Conservation (phyloP, 2,113 vertebrate genomes). For the Microtus pennsylvanicus region DNA sequence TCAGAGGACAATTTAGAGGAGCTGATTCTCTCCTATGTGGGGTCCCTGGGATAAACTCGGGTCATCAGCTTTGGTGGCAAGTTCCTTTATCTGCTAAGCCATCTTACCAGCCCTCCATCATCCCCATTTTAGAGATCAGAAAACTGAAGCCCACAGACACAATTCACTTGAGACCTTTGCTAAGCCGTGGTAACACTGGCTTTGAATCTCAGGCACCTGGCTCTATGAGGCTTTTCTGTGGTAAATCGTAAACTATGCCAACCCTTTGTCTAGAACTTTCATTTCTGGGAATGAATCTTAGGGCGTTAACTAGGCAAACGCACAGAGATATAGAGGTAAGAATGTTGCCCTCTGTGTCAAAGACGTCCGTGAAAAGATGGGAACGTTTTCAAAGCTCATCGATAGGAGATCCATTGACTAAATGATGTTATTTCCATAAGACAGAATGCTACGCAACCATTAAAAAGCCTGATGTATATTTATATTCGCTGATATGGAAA, state of each 20-base stretch:
- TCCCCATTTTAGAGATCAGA: conserved; percentile 56
- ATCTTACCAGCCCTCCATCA: background rate
- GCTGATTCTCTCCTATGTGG: background rate
- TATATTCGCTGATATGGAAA: conserved; percentile 80
- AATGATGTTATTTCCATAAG: conserved; percentile 60
- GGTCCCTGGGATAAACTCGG: background rate
- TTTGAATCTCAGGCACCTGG: background rate
- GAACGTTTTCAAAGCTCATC: conserved; percentile 41
- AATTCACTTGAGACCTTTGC: background rate
- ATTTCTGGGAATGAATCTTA: conserved; percentile 44
- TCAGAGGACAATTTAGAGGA: background rate
- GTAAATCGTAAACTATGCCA: conserved; percentile 40
- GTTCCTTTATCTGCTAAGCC: background rate
- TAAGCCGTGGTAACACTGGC: background rate
- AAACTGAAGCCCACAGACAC: conserved; percentile 37
- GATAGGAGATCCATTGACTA: conserved; percentile 55
- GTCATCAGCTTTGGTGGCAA: background rate
- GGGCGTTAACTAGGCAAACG: conserved; percentile 57
- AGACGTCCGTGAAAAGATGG: conserved; percentile 1
- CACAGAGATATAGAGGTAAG: background rate
- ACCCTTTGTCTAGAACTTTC: conserved; percentile 54
- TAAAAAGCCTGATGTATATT: conserved; percentile 80
- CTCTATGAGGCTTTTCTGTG: background rate
- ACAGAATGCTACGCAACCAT: conserved; percentile 76
- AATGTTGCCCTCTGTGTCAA: conserved; percentile 16